Conservation (phyloP, 2,888 invertebrate species). For the Polia nebulosa region DNA sequence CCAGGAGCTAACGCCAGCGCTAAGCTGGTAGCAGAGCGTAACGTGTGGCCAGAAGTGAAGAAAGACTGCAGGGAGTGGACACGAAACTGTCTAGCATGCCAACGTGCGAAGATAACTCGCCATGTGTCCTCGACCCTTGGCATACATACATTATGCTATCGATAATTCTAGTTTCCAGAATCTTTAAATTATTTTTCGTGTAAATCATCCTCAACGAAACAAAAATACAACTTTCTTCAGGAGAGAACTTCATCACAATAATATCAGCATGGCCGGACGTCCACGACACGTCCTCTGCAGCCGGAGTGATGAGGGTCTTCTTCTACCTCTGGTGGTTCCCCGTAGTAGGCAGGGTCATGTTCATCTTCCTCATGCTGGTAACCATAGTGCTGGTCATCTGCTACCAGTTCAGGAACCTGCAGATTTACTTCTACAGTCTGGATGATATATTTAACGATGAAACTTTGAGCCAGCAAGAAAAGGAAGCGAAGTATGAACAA, state of each 20-base stretch:
- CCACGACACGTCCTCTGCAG: slow-evolving; percentile 60
- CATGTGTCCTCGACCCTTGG: too few species aligned
- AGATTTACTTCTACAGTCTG: slow-evolving; percentile 65
- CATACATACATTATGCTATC: too few species aligned
- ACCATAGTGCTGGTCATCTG: slow-evolving; percentile 66
- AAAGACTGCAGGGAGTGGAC: too few species aligned
- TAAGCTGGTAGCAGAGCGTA: too few species aligned
- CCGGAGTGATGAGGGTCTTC: slow-evolving; percentile 64
- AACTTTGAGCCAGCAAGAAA: slow-evolving; percentile 59
- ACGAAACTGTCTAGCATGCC: too few species aligned
- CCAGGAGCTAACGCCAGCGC: too few species aligned
- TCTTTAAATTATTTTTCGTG: too few species aligned
- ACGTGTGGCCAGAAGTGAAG: too few species aligned
- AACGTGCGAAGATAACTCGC: too few species aligned
- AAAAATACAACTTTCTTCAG: slow-evolving; percentile 45
- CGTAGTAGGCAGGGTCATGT: slow-evolving; percentile 60
- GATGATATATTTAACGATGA: slow-evolving; percentile 33
- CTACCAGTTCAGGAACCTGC: slow-evolving; percentile 67
- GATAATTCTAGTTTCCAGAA: too few species aligned
- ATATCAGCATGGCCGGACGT: slow-evolving; percentile 76
- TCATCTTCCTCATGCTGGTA: slow-evolving; percentile 66
- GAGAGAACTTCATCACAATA: slow-evolving; percentile 70
- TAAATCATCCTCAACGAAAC: too few species aligned
- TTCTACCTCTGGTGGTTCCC: slow-evolving; percentile 73
- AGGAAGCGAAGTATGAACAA: slow-evolving; percentile 71